These are phyloP conservation scores for Acyrthosiphon pisum DNA, from an alignment of 1,140 invertebrate genomes.

Conservation along the genomic window DNA sequence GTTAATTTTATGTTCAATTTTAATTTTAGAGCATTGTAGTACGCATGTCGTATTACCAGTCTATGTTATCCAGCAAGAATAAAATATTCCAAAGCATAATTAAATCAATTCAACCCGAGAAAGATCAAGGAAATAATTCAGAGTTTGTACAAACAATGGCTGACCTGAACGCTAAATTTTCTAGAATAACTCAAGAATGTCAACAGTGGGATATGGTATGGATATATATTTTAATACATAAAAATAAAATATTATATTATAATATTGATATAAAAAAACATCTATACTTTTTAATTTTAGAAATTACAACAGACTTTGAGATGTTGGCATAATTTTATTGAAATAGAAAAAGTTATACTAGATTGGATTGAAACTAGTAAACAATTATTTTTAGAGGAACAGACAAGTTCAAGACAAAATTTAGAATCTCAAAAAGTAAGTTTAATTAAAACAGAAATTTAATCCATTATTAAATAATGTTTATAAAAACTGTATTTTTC, in stretches of 20 bases:
- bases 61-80: constrained; percentile 93
- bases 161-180: constrained; percentile 83
- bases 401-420: constrained; percentile 62
- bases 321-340: constrained; percentile 85
- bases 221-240: neutral
- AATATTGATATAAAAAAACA: neutral
- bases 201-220: constrained; percentile 76
- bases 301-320: constrained; percentile 72
- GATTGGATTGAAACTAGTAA: constrained; percentile 88
- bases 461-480: neutral
- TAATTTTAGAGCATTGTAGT: constrained; percentile 77
- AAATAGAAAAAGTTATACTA: constrained; percentile 77
- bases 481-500: constrained; percentile 59
- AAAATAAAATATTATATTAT: neutral
- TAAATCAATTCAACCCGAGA: constrained; percentile 75
- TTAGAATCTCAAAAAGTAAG: constrained; percentile 65
- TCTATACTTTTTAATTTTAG: constrained; percentile 59
- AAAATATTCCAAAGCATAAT: constrained; percentile 91
- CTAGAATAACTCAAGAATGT: constrained; percentile 74
- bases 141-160: constrained; percentile 68
- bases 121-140: constrained; percentile 72
- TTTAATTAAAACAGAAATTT: neutral
- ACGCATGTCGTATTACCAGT: constrained; percentile 86
- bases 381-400: constrained; percentile 79
- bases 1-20: neutral